Base-by-base conservation (phyloP, 2,113 vertebrate genomes). In the Arenaria interpres region DNA sequence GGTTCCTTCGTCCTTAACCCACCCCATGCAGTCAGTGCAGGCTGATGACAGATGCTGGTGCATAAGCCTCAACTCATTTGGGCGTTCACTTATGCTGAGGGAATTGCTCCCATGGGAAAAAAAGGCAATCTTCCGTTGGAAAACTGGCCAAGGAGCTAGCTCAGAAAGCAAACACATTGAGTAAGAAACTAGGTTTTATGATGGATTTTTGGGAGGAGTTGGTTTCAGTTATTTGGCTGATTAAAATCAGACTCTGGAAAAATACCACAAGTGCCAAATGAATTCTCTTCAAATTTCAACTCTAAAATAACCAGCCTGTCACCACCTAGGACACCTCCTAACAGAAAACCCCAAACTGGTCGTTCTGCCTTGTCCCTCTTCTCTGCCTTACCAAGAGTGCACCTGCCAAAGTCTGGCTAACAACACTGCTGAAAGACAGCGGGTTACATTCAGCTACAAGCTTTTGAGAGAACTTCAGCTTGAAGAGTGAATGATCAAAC, bases 171-270 rank as follows among this genome's bases (percentile, higher is more conserved):
- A 93, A 96, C 93, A 95, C 30, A 72, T 73, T 94, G 78, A 95
- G 85, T 91, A 96, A 96, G 89, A 95, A 95, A 85, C 87, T 41
- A 51, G 57, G 78, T 32, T 94, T 95, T 91, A 96, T 50, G 91
- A 93, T 28, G 78, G 89, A 62, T 89, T 95, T 60, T 60, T 95
- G 88, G 93, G 96, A 96, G 94, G 93, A 88, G 91, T 41, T 93
- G 94, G 73, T 97, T 96, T 91, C 93, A 96, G 56, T 93, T 93
- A 91, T 75, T 95, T 89, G 73, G n/a, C 53, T 95, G 88, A 95
- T 96, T 94, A 88, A 94, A 94, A 96, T 96, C 96, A 96, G 69
- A 57, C 74, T 83, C 48, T 79, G 93, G 85, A 94, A 96, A 94
- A 96, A 95, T 54, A 92, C 6, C 25, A 0, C 24, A 87, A 89